phyloP scores from a whole-genome alignment of 2,797 vertebrate species.

The Enteromius radiatus region DNA sequence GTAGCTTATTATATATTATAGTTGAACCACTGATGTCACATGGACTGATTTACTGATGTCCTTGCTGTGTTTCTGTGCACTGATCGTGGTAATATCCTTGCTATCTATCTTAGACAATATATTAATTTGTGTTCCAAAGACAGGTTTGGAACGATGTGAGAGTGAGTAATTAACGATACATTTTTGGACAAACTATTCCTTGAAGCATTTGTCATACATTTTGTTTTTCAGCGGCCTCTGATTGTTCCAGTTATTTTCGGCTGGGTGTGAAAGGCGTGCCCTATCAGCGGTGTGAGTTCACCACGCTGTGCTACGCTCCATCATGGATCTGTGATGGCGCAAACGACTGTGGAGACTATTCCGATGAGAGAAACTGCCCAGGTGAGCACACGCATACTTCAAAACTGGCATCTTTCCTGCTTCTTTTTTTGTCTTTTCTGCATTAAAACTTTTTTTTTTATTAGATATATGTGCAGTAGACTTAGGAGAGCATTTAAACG shows the following conservation, averaged over 20 bases:
- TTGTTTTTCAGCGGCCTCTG: constrained; percentile 82
- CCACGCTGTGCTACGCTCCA: constrained; percentile 90
- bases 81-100: background rate
- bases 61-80: background rate
- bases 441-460: background rate
- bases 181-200: background rate
- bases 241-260: constrained; percentile 93
- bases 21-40: background rate
- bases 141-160: too few species aligned
- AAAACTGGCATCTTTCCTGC: background rate
- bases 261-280: constrained; percentile 90
- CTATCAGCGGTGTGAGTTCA: constrained; percentile 94
- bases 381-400: constrained; percentile 63
- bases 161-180: too few species aligned
- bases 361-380: constrained; percentile 91
- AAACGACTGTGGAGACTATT: constrained; percentile 95
- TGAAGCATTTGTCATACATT: background rate
- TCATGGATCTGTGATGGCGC: constrained; percentile 93
- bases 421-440: background rate
- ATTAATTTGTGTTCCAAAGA: too few species aligned
- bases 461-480: background rate
- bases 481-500: background rate
- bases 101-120: too few species aligned
- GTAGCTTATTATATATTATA: background rate
- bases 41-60: background rate